A percentile compares a stretch with the other conserved stretches of the same genome.
These are phyloP conservation scores for pig (Sus scrofa) DNA, from an alignment of 2,113 vertebrate genomes.

Conservation along the genomic window T2T-Sscrofa CM000821.6:52216501-52217000, in stretches of 20 bases:
- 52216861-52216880: not conserved
- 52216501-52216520: accelerated
- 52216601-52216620: not conserved
- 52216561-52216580: not conserved
- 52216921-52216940: no score
- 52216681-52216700: not conserved
- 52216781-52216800: not conserved
- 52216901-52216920: no score
- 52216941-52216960: no score
- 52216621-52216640: not conserved
- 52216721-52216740: no score
- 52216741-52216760: not conserved
- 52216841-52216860: not conserved
- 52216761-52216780: not conserved
- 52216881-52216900: no score
- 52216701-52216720: no score
- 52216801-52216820: not conserved
- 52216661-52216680: not conserved
- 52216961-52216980: no score
- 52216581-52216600: not conserved
- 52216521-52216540: no score
- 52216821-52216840: not conserved
- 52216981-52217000: no score
- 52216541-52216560: not conserved
- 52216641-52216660: not conserved